These are phyloP conservation scores for Eurosta solidaginis DNA, from an alignment of 1,140 invertebrate species.

Conservation along the genomic window DNA sequence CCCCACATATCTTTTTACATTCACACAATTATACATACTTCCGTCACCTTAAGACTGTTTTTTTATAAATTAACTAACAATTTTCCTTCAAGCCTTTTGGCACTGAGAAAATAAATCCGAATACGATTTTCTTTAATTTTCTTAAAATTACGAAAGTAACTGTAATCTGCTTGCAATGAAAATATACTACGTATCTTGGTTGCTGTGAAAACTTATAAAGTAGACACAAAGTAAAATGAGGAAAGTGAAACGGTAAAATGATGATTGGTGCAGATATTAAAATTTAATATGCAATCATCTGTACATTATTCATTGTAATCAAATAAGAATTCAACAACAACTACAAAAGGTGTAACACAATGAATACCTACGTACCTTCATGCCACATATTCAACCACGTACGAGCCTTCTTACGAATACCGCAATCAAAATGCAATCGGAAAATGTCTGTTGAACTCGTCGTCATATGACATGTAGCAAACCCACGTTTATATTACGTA, in stretches of 20 bases:
- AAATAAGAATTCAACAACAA: not conserved
- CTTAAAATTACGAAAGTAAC: not conserved
- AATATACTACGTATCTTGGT: not conserved
- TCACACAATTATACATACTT: no score
- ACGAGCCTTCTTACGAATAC: no score
- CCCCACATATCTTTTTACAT: no score
- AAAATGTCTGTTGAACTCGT: not conserved
- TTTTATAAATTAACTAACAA: not conserved
- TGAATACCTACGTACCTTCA: not conserved
- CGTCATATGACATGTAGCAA: not conserved
- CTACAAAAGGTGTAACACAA: not conserved
- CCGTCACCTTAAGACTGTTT: no score
- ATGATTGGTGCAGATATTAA: constrained; percentile 21
- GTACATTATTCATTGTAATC: not conserved
- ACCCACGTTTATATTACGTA: no score
- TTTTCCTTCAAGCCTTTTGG: not conserved
- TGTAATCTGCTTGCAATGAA: not conserved
- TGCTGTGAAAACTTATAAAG: constrained; percentile 15
- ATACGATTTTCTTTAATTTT: not conserved
- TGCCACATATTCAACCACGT: not conserved
- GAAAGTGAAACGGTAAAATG: constrained; percentile 6
- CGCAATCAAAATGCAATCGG: not conserved
- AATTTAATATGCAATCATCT: constrained; percentile 17
- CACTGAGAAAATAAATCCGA: constrained; percentile 3
- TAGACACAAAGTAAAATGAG: not conserved